Evolutionary conservation across 2,797 vertebrate genomes (phyloP).

Genomic region (Platyrinchus mystaceus): DNA sequence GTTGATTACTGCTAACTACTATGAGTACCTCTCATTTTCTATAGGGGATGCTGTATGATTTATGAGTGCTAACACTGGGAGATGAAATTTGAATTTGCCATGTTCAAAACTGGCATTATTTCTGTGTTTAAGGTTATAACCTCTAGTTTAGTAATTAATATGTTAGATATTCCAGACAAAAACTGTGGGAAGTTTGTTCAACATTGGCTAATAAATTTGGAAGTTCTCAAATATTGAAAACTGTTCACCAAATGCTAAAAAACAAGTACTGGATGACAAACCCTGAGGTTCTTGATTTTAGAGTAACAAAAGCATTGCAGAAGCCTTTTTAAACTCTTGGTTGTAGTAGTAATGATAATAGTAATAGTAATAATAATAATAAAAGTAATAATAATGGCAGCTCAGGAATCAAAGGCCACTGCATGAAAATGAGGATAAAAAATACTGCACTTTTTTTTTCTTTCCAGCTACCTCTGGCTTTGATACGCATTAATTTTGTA

Average conservation of each 20-base stretch:
- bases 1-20: background rate
- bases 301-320: background rate
- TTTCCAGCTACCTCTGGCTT: background rate
- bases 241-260: background rate
- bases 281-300: background rate
- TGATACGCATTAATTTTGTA: background rate
- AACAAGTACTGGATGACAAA: background rate
- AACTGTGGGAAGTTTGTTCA: background rate
- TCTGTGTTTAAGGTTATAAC: background rate
- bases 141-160: background rate
- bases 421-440: background rate
- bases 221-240: background rate
- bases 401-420: background rate
- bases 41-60: background rate
- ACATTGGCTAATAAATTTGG: background rate
- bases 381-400: background rate
- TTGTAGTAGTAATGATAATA: background rate
- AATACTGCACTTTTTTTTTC: background rate
- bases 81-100: background rate
- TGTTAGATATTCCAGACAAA: background rate
- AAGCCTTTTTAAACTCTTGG: background rate
- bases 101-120: background rate
- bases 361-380: background rate
- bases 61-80: background rate
- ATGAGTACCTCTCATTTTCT: background rate